These are phyloP conservation scores for Drosophila mulleri DNA, from an alignment of 2,888 invertebrate species.

Conservation along the genomic window DNA sequence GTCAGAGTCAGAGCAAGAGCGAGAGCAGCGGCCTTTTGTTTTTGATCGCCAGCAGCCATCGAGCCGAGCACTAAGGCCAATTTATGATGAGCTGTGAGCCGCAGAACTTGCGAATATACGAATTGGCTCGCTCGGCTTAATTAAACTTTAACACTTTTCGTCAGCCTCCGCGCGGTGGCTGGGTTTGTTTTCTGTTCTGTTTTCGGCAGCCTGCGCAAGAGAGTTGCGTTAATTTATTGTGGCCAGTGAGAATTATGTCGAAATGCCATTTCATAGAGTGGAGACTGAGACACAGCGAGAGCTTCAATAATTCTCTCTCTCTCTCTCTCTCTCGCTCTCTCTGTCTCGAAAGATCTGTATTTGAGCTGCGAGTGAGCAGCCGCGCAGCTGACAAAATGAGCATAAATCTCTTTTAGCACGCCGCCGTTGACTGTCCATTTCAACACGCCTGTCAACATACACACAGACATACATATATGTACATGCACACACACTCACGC, in stretches of 20 bases:
- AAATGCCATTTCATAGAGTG: slow-evolving; percentile 65
- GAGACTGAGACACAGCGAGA: not conserved
- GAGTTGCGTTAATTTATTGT: slow-evolving; percentile 60
- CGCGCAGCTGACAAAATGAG: slow-evolving; percentile 73
- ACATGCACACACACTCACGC: slow-evolving; percentile 16
- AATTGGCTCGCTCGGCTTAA: slow-evolving; percentile 57
- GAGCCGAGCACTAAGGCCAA: slow-evolving; percentile 63
- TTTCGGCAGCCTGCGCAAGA: slow-evolving; percentile 25
- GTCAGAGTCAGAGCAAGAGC: slow-evolving; percentile 9
- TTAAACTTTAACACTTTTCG: slow-evolving; percentile 77
- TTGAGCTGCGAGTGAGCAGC: slow-evolving; percentile 54
- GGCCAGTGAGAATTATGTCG: slow-evolving; percentile 66
- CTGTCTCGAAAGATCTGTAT: too few relatives aligned
- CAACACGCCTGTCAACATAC: slow-evolving; percentile 81
- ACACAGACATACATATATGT: slow-evolving; percentile 51
- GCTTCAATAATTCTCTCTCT: slow-evolving; percentile 2
- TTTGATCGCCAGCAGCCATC: slow-evolving; percentile 59
- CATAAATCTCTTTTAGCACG: slow-evolving; percentile 79
- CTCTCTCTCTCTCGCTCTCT: too few relatives aligned
- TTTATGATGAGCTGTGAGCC: slow-evolving; percentile 63
- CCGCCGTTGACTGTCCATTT: slow-evolving; percentile 78
- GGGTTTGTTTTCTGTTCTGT: not conserved
- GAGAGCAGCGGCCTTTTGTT: slow-evolving; percentile 71
- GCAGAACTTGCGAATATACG: slow-evolving; percentile 38
- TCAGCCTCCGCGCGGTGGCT: slow-evolving; percentile 34